These are phyloP conservation scores for Petrocephalus microphthalmus DNA, from an alignment of 2,113 vertebrate species.

Conservation along the genomic window DNA sequence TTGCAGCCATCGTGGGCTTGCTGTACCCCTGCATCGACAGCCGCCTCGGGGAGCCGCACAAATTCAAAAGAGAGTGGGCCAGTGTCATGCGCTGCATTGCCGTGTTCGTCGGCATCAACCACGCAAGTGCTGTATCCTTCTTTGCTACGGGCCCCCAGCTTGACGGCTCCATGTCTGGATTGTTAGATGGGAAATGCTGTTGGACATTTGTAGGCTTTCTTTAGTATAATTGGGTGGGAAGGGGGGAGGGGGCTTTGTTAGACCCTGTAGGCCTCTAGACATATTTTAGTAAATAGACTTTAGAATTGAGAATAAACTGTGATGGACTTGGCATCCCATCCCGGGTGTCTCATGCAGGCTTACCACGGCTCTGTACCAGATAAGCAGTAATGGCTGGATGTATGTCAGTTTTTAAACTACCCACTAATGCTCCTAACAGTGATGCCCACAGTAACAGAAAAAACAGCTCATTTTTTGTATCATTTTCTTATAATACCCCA, in stretches of 20 bases:
- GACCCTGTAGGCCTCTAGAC: not conserved
- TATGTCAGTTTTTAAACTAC: not conserved
- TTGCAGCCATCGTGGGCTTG: slow-evolving; percentile 81
- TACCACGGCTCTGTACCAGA: not conserved
- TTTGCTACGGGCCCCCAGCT: not conserved
- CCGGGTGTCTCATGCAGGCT: not conserved
- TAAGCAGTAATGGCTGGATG: not conserved
- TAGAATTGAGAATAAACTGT: not conserved
- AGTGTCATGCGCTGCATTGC: slow-evolving; percentile 97
- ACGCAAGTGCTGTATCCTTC: slow-evolving; percentile 96
- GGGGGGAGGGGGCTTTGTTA: not conserved
- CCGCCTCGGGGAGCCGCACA: slow-evolving; percentile 87
- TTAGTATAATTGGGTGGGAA: not conserved
- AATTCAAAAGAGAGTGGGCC: slow-evolving; percentile 96
- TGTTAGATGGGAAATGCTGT: not conserved
- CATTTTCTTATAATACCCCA: not conserved
- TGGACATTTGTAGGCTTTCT: not conserved
- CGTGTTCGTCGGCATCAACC: slow-evolving; percentile 96
- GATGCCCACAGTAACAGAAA: not conserved
- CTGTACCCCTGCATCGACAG: slow-evolving; percentile 93
- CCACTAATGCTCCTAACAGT: not conserved
- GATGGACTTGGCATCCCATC: not conserved
- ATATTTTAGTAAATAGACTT: not conserved
- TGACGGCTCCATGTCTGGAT: not conserved
- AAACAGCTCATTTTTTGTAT: not conserved